Base-by-base conservation (phyloP, 2,888 invertebrate genomes). In the Oligia latruncula region DNA sequence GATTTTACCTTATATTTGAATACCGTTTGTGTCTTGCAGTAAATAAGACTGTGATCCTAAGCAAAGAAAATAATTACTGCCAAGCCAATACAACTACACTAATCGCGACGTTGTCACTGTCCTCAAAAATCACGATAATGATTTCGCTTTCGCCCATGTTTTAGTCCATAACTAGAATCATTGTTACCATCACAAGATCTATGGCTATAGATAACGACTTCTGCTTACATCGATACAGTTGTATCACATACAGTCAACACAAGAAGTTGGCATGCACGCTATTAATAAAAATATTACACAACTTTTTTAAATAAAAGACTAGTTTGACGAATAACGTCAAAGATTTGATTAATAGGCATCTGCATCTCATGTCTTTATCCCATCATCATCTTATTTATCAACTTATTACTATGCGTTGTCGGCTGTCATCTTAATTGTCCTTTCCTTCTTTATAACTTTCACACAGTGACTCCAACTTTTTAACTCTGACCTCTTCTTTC, bases 211-310 rank as follows among this genome's bases (percentile, higher is more conserved):
- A 88, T 88, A 79, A 82, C 78, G 72, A 81, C 67, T 87, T 89
- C 87, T 82, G 83, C 82, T 75, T 77, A 80, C 85, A 85, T 86
- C 89, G 88, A 82, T 86, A 87, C 87, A 90, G 77, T 87, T 89
- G 89, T 88, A 81, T 64, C 75, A 84, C 86, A 87, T 87, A 86
- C 82, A 81, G 83, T 87, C 88, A 85, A 80, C 75, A 23, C 2
- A 58, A 75, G 0, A n/a, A n/a, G 4, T 60, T 60, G 58, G 58
- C 3, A n/a, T 11, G 58, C 4, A 58, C 4, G 23, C 9, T 23
- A 11, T 11, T n/a, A 58, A 58, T 11, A n/a, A 58, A n/a, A n/a
- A 4, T 58, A 11, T n/a, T 58, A 58, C 58, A 58, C 58, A n/a
- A 58, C 55, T 23, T 58, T 8, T 23, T 23, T 9, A 58, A 58